Percentiles rank a stretch among this genome's conserved stretches.
phyloP scores from a whole-genome alignment of 1,140 invertebrate species.

The Campoletis sonorensis region DNA sequence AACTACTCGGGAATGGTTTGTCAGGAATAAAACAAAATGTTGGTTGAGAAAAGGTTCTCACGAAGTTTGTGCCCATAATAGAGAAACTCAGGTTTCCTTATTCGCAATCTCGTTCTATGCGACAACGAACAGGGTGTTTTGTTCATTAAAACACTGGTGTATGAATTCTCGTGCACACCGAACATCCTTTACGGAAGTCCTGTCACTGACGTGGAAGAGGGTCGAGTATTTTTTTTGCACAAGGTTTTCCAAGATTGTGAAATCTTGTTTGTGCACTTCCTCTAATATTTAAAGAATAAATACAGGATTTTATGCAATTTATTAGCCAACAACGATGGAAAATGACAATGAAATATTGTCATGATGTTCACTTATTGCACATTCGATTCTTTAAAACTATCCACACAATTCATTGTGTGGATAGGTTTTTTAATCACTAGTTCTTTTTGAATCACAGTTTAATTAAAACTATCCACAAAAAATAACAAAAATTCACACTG shows the following conservation, averaged over 20 bases:
- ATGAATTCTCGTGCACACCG: not conserved
- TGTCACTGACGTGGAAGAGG: not conserved
- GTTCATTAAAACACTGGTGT: not conserved
- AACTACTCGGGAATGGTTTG: not conserved
- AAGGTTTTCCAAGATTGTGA: not conserved
- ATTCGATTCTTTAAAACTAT: too few relatives aligned
- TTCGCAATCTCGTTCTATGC: constrained; percentile 1
- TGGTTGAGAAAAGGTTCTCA: not conserved
- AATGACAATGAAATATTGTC: too few relatives aligned
- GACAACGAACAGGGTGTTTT: not conserved
- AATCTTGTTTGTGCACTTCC: not conserved
- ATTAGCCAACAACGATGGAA: too few relatives aligned
- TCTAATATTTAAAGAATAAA: not conserved
- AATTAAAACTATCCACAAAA: too few relatives aligned
- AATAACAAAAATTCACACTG: too few relatives aligned
- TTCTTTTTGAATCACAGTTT: too few relatives aligned
- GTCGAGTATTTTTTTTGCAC: not conserved
- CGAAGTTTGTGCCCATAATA: not conserved
- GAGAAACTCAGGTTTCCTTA: not conserved
- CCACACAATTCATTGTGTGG: too few relatives aligned
- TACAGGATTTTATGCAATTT: not conserved
- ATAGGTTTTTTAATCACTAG: too few relatives aligned
- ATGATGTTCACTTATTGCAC: too few relatives aligned
- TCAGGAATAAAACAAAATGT: not conserved
- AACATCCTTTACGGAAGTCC: not conserved